Percentiles rank a stretch among this genome's conserved stretches.
These are phyloP conservation scores for Euzophera pinguis DNA, from an alignment of 2,888 invertebrate species.

Conservation along the genomic window DNA sequence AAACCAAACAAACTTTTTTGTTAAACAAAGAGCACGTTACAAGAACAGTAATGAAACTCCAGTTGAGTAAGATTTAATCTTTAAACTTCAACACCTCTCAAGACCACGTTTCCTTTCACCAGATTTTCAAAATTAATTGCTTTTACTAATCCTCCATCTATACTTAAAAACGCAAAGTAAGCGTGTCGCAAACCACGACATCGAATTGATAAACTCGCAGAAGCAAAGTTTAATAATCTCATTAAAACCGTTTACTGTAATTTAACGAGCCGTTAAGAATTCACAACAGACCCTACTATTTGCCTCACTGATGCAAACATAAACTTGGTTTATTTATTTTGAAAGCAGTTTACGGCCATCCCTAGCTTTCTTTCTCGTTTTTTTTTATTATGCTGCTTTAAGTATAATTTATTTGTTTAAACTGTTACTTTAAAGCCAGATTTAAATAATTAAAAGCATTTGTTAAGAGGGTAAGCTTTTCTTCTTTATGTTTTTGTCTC, in stretches of 20 bases:
- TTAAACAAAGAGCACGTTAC: neutral
- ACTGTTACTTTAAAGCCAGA: neutral
- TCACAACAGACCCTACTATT: conserved; percentile 55
- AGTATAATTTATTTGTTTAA: neutral
- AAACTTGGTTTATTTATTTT: conserved; percentile 42
- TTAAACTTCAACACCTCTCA: neutral
- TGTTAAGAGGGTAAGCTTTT: too few species aligned
- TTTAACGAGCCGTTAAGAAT: conserved; percentile 65
- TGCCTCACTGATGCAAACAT: conserved; percentile 36
- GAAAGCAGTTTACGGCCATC: conserved; percentile 37
- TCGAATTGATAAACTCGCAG: conserved; percentile 31
- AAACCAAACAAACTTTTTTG: neutral
- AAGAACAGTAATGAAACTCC: conserved; percentile 1
- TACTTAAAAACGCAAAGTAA: conserved; percentile 12
- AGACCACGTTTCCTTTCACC: neutral
- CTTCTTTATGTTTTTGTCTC: too few species aligned
- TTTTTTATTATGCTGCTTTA: conserved; percentile 21
- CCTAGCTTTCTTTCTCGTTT: conserved; percentile 38
- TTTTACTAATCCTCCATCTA: conserved; percentile 2
- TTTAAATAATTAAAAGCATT: neutral
- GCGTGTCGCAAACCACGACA: conserved; percentile 8
- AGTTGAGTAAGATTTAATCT: neutral
- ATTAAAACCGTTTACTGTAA: conserved; percentile 65
- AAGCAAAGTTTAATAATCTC: conserved; percentile 52
- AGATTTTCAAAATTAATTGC: conserved; percentile 3